Evolutionary conservation across 2,113 vertebrate species (phyloP).

Genomic region (Semicossyphus pulcher): DNA sequence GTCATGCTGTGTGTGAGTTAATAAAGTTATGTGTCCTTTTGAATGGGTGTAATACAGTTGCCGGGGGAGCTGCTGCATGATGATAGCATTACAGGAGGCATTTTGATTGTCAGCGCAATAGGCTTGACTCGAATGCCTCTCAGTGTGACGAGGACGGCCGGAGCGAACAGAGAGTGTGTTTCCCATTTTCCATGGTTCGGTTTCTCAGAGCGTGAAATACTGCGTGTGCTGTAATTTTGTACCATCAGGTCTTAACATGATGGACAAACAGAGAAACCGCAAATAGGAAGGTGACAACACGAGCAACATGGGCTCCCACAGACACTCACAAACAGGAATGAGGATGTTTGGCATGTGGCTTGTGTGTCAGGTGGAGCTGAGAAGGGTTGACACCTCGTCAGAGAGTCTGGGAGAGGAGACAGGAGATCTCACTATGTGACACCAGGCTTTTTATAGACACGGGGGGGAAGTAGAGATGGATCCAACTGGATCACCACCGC

Average conservation of each 20-base stretch:
- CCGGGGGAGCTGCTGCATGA: constrained; percentile 41
- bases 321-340: constrained; percentile 48
- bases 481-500: constrained; percentile 59
- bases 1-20: constrained; percentile 71
- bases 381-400: constrained; percentile 78
- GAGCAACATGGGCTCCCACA: constrained; percentile 31
- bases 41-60: constrained; percentile 64
- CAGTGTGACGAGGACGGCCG: constrained; percentile 39
- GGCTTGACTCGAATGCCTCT: constrained; percentile 53
- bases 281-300: constrained; percentile 61
- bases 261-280: constrained; percentile 45
- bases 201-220: not conserved
- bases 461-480: constrained; percentile 61
- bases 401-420: constrained; percentile 75
- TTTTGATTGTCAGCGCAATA: constrained; percentile 66
- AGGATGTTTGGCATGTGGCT: constrained; percentile 70
- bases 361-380: constrained; percentile 76
- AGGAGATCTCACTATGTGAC: constrained; percentile 75
- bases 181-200: constrained; percentile 18
- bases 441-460: constrained; percentile 75
- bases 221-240: constrained; percentile 10
- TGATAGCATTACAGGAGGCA: constrained; percentile 47
- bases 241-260: constrained; percentile 14
- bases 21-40: constrained; percentile 75
- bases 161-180: constrained; percentile 2